Percentiles rank a stretch among this genome's conserved stretches.
Conservation (phyloP, 1,140 invertebrate genomes). For the Orchesella cincta region DNA sequence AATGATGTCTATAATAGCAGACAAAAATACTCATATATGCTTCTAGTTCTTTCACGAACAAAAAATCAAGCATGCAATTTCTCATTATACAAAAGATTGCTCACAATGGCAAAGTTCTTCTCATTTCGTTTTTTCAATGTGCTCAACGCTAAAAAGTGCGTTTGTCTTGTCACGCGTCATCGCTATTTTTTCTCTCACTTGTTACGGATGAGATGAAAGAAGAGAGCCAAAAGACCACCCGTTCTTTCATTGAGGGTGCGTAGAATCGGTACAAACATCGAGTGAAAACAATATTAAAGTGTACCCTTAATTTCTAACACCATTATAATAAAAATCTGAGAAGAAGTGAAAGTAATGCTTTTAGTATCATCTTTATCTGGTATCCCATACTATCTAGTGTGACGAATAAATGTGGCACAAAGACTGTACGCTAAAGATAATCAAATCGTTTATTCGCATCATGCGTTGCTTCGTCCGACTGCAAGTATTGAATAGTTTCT, state of each 20-base stretch:
- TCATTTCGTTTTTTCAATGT: neutral
- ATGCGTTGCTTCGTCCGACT: neutral
- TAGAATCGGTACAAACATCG: neutral
- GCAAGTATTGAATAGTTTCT: no score
- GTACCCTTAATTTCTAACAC: neutral
- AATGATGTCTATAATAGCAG: neutral
- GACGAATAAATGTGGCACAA: neutral
- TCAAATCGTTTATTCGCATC: neutral
- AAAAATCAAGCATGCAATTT: neutral
- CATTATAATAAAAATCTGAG: no score
- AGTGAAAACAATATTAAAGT: neutral
- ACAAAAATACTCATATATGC: neutral
- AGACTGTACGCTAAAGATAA: conserved; percentile 3
- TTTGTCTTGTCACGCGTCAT: neutral
- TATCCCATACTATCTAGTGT: neutral
- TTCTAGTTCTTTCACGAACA: neutral
- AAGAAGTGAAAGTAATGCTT: neutral
- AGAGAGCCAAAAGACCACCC: no score
- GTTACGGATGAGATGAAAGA: no score
- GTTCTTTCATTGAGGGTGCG: neutral
- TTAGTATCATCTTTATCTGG: neutral
- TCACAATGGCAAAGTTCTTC: neutral
- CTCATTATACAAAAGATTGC: neutral
- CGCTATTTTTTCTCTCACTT: neutral
- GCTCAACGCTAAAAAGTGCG: neutral